Conservation (phyloP, 1,140 invertebrate species). For the Eueides isabella region DNA sequence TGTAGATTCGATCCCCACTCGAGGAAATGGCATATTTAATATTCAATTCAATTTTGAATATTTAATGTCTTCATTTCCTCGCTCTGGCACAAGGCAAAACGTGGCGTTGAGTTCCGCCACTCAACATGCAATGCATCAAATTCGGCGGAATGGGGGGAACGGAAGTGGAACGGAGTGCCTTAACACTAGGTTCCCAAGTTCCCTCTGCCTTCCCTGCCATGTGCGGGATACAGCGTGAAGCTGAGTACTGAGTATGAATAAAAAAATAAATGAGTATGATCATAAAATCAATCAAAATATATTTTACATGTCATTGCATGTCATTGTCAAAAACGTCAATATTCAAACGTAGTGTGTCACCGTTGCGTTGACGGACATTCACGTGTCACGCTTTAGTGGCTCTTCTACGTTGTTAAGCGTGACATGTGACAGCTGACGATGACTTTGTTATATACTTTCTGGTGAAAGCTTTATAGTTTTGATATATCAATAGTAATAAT, state of each 20-base stretch:
- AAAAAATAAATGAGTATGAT: too few species aligned
- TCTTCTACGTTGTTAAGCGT: slow-evolving; percentile 9
- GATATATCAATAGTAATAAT: not conserved
- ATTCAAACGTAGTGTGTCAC: not conserved
- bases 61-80: too few species aligned
- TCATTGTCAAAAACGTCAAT: not conserved
- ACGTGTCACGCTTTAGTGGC: not conserved
- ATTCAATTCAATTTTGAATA: too few species aligned
- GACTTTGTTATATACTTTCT: not conserved
- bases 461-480: not conserved
- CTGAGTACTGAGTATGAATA: too few species aligned
- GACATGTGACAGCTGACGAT: slow-evolving; percentile 14
- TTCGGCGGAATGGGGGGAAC: not conserved
- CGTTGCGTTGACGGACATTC: not conserved
- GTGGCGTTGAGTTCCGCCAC: too few species aligned
- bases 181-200: not conserved
- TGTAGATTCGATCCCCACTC: too few species aligned
- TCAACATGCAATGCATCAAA: not conserved
- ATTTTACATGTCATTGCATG: not conserved
- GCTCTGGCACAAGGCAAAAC: too few species aligned
- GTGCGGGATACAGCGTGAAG: too few species aligned
- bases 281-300: not conserved
- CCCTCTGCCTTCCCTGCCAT: too few species aligned
- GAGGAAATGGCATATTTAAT: too few species aligned
- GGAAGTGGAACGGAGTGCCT: not conserved